These are phyloP conservation scores for Octodon degus DNA, from an alignment of 2,113 vertebrate genomes.

Conservation along the genomic window DNA sequence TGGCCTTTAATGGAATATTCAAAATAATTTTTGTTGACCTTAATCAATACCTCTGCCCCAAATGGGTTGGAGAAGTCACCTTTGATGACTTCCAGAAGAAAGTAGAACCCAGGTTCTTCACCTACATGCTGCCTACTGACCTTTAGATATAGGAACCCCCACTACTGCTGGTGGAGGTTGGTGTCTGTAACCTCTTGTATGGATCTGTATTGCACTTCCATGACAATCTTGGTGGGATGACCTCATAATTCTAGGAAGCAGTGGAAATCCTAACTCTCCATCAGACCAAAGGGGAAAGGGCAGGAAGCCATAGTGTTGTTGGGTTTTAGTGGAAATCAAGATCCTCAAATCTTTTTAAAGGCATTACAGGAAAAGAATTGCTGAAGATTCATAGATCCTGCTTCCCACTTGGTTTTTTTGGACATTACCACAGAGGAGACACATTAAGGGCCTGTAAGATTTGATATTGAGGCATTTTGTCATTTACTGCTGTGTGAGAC, in stretches of 20 bases:
- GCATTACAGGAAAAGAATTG: neutral
- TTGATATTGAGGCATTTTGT: neutral
- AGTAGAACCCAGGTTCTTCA: neutral
- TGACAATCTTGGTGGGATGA: rapidly evolving
- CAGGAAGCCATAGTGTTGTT: too few relatives aligned
- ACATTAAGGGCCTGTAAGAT: neutral
- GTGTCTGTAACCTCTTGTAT: neutral
- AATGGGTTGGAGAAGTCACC: neutral
- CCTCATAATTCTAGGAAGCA: neutral
- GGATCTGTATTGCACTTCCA: neutral
- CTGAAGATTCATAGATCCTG: rapidly evolving
- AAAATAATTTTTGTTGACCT: neutral
- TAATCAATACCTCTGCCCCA: neutral
- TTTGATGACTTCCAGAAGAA: neutral
- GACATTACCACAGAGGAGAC: neutral
- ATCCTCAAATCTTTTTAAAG: neutral
- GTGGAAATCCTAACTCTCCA: neutral
- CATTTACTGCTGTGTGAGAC: neutral
- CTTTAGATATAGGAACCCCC: neutral
- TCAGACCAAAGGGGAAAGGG: neutral
- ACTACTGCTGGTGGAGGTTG: neutral
- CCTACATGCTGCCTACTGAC: too few relatives aligned
- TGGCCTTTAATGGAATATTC: neutral
- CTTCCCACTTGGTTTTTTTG: neutral
- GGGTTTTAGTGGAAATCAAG: neutral